Conservation (phyloP, 2,888 invertebrate genomes). For the Hydrotaea cyrtoneurina region DNA sequence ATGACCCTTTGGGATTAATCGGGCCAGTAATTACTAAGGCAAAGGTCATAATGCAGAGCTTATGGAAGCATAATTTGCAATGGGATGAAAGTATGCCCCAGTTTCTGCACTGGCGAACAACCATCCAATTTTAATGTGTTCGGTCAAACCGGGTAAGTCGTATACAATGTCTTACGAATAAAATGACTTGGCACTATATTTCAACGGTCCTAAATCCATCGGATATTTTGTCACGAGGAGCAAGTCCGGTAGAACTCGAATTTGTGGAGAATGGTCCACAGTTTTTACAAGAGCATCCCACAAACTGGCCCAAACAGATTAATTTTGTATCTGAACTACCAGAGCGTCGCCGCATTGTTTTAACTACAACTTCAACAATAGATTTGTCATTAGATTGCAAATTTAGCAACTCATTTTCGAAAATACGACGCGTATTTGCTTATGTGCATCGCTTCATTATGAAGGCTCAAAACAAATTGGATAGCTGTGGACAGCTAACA, state of each 20-base stretch:
- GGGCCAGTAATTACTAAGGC: constrained; percentile 53
- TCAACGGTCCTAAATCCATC: constrained; percentile 48
- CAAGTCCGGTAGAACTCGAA: constrained; percentile 39
- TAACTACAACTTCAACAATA: no score
- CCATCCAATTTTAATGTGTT: constrained; percentile 54
- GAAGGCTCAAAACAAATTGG: no score
- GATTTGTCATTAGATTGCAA: neutral
- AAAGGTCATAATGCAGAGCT: constrained; percentile 52
- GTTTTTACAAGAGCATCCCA: constrained; percentile 9
- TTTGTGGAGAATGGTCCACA: constrained; percentile 14
- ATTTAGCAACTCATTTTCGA: neutral
- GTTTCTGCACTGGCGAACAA: constrained; percentile 47
- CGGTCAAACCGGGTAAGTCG: constrained; percentile 44
- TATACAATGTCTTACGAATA: constrained; percentile 43
- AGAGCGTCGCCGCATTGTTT: constrained; percentile 19
- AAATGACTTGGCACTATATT: constrained; percentile 57
- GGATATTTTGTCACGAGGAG: constrained; percentile 48
- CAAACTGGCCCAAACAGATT: constrained; percentile 12
- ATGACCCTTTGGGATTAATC: constrained; percentile 62
- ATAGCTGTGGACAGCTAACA: neutral
- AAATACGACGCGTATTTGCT: neutral
- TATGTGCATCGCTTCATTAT: neutral
- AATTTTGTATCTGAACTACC: constrained; percentile 4
- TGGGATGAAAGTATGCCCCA: constrained; percentile 60
- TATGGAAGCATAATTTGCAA: constrained; percentile 51